phyloP scores from a whole-genome alignment of 2,113 vertebrate genomes.

The Ceuthmochares aereus region DNA sequence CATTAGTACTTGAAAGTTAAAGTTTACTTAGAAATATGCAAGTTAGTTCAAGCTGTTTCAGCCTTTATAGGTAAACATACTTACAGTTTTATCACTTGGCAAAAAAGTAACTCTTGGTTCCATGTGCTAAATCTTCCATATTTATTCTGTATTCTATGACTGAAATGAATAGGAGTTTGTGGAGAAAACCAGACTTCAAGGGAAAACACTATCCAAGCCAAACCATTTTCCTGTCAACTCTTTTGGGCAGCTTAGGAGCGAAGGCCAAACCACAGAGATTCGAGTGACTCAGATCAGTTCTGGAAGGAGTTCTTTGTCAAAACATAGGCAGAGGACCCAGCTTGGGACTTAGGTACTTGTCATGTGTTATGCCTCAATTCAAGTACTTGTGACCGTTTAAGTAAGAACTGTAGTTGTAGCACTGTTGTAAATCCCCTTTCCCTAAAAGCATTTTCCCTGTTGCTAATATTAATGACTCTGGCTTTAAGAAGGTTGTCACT shows the following conservation, averaged over 20 bases:
- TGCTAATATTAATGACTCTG: not conserved
- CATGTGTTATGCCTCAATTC: not conserved
- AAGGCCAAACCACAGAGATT: not conserved
- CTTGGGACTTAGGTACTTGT: not conserved
- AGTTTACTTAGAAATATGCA: not conserved
- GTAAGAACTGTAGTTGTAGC: not conserved
- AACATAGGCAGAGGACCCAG: not conserved
- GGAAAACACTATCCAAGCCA: not conserved
- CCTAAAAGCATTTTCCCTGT: not conserved
- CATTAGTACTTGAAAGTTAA: not conserved
- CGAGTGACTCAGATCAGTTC: not conserved
- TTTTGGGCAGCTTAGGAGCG: not conserved
- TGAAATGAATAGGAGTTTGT: not conserved
- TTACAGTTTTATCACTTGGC: not conserved
- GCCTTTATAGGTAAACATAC: not conserved
- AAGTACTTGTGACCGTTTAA: not conserved
- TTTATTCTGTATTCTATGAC: not conserved
- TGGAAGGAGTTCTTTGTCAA: not conserved
- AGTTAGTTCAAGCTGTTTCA: not conserved
- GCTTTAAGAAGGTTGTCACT: not conserved
- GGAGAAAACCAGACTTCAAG: not conserved
- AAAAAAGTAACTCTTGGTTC: not conserved
- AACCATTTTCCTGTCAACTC: not conserved
- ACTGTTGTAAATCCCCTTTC: not conserved
- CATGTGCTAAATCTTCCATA: not conserved